Evolutionary conservation across 2,113 vertebrate genomes (phyloP).

Genomic region (Cyanoderma ruficeps): DNA sequence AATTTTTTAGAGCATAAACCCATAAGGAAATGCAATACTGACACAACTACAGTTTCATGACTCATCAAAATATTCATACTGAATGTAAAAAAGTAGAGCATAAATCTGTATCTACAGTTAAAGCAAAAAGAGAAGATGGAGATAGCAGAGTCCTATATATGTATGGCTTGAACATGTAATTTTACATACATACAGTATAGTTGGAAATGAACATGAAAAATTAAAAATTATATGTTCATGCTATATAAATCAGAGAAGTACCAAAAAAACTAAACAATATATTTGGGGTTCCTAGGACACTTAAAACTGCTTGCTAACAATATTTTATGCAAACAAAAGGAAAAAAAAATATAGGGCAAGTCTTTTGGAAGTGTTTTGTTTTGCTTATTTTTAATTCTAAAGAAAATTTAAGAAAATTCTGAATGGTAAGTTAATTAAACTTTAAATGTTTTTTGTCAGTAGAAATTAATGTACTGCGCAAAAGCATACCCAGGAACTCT

Average conservation of each 20-base stretch:
- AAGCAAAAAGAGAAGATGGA: background rate
- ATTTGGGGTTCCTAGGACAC: background rate
- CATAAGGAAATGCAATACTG: background rate
- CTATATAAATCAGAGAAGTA: background rate
- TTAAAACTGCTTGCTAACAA: background rate
- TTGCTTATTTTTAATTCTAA: background rate
- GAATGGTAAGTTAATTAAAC: background rate
- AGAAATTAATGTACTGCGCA: background rate
- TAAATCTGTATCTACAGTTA: background rate
- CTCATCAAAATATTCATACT: background rate
- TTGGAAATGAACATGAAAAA: background rate
- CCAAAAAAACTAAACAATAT: background rate
- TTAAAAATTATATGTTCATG: background rate
- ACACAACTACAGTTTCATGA: background rate
- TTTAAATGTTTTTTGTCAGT: background rate
- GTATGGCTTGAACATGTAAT: background rate
- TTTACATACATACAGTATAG: background rate
- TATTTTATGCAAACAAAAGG: background rate
- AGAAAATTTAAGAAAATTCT: background rate
- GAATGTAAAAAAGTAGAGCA: background rate
- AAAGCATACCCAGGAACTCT: too few relatives aligned
- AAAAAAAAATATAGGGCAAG: fast-evolving
- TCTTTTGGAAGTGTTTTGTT: background rate
- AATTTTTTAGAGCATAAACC: background rate
- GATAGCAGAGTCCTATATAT: background rate